Conservation (phyloP, 1,140 invertebrate species). For the Antheraea pernyi region DNA sequence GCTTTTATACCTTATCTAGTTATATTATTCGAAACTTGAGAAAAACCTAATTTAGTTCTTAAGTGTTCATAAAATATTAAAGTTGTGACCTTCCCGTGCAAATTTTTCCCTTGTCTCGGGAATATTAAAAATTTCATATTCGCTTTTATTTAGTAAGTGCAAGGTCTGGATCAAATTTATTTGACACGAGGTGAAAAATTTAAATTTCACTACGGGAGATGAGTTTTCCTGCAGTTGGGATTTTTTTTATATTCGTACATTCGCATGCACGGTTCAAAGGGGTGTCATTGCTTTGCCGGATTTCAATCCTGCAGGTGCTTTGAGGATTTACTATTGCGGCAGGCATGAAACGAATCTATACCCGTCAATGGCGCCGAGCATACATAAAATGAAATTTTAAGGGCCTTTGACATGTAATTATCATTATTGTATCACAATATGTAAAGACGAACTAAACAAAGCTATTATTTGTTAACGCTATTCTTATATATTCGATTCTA, state of each 20-base stretch:
- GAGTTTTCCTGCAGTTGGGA: background rate
- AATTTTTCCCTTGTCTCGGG: constrained; percentile 45
- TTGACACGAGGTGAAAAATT: constrained; percentile 6
- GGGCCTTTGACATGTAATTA: too few relatives aligned
- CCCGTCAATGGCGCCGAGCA: background rate
- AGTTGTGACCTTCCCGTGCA: constrained; percentile 34
- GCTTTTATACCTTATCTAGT: constrained; percentile 5
- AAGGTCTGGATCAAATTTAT: constrained; percentile 24
- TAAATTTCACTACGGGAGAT: background rate
- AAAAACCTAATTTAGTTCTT: constrained; percentile 53
- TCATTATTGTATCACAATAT: too few relatives aligned
- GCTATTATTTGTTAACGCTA: too few relatives aligned
- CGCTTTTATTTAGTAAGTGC: constrained; percentile 26
- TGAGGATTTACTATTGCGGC: constrained; percentile 43
- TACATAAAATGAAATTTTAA: too few relatives aligned
- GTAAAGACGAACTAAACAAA: too few relatives aligned
- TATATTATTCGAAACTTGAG: constrained; percentile 30
- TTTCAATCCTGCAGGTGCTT: constrained; percentile 34
- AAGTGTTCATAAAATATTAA: constrained; percentile 63
- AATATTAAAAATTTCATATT: constrained; percentile 60
- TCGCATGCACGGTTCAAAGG: constrained; percentile 34
- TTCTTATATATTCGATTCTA: too few relatives aligned
- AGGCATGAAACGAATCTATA: constrained; percentile 22
- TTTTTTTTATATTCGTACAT: background rate
- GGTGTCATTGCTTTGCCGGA: constrained; percentile 25